Percentiles rank a stretch among this genome's conserved stretches.
phyloP scores from a whole-genome alignment of 2,113 vertebrate species.

The Heterotilapia buettikoferi region DNA sequence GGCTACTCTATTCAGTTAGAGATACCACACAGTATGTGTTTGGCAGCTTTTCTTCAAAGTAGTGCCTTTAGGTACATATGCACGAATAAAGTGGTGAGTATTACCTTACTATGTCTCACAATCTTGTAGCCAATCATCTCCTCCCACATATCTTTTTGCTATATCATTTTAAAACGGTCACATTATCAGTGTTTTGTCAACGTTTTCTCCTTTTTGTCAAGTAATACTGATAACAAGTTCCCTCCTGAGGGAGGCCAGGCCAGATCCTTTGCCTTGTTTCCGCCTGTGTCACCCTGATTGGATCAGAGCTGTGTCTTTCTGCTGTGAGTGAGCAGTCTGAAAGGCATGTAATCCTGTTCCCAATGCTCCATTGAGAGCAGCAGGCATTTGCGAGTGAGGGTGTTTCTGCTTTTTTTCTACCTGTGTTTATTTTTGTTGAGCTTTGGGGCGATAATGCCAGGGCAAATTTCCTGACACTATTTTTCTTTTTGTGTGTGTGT shows the following conservation, averaged over 20 bases:
- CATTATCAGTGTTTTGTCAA: neutral
- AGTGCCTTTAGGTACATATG: neutral
- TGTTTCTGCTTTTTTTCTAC: neutral
- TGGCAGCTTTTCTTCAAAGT: neutral
- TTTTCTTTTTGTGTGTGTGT: neutral
- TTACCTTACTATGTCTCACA: neutral
- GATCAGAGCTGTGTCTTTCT: slow-evolving; percentile 51
- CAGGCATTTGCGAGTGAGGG: neutral
- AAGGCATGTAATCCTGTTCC: slow-evolving; percentile 60
- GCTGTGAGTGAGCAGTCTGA: slow-evolving; percentile 43
- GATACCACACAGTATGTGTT: neutral
- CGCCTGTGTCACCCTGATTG: slow-evolving; percentile 51
- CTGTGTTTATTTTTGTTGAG: slow-evolving; percentile 7
- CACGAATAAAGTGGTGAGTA: neutral
- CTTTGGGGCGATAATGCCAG: neutral
- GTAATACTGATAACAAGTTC: slow-evolving; percentile 6
- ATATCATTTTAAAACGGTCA: neutral
- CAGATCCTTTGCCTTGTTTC: slow-evolving; percentile 49
- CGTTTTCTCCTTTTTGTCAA: neutral
- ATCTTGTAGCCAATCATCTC: neutral
- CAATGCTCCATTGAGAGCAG: slow-evolving; percentile 20
- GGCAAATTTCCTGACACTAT: neutral
- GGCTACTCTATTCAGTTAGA: neutral
- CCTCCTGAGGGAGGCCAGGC: neutral
- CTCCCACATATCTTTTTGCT: neutral